Conservation (phyloP, 2,888 invertebrate genomes). For the Pammene fasciana region DNA sequence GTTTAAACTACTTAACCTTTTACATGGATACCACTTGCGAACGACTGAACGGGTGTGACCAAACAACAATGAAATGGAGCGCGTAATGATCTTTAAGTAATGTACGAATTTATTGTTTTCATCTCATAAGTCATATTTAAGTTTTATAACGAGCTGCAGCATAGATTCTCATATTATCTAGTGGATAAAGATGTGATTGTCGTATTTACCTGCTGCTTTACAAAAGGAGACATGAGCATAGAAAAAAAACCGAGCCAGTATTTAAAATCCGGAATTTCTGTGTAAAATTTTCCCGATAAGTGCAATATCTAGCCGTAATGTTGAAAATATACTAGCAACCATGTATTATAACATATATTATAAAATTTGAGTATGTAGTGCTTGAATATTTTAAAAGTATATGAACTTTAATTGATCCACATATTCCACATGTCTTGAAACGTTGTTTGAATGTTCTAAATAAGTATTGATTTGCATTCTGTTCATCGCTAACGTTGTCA, state of each 20-base stretch:
- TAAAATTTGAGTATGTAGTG: conserved; percentile 39
- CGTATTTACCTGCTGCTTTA: conserved; percentile 49
- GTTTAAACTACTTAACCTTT: conserved; percentile 53
- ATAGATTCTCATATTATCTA: conserved; percentile 56
- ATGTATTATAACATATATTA: conserved; percentile 44
- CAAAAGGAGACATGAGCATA: conserved; percentile 61
- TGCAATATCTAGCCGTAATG: conserved; percentile 77
- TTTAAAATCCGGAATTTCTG: conserved; percentile 78
- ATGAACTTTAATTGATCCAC: conserved; percentile 13
- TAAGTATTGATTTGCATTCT: conserved; percentile 32
- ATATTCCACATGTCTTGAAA: conserved; percentile 16
- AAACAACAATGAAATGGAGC: conserved; percentile 48
- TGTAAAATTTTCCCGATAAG: conserved; percentile 73
- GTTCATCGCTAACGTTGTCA: conserved; percentile 34
- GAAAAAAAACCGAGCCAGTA: conserved; percentile 80
- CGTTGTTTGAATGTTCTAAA: conserved; percentile 25
- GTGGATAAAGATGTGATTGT: conserved; percentile 52
- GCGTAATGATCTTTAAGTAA: conserved; percentile 43
- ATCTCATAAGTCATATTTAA: conserved; percentile 19
- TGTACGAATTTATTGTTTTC: conserved; percentile 33
- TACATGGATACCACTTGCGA: conserved; percentile 44
- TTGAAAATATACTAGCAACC: conserved; percentile 56
- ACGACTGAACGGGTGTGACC: conserved; percentile 48
- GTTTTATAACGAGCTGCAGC: conserved; percentile 26
- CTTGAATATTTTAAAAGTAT: conserved; percentile 30